Percentiles rank a stretch among this genome's conserved stretches.
phyloP scores from a whole-genome alignment of 2,797 vertebrate species.

The Kryptopterus vitreolus region DNA sequence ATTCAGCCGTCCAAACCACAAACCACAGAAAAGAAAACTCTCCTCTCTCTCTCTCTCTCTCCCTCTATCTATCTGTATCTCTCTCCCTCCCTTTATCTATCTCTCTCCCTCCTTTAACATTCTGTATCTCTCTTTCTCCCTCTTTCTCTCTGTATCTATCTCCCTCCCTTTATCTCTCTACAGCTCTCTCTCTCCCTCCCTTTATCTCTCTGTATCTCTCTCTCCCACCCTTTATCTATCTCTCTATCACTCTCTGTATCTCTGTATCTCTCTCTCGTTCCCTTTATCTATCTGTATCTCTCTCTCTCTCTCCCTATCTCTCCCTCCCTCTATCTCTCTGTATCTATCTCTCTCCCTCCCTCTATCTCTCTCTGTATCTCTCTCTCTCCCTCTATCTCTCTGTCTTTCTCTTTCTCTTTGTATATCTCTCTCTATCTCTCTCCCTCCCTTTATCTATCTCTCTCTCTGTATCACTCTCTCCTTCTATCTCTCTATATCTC shows the following conservation, averaged over 20 bases:
- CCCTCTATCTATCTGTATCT: neutral
- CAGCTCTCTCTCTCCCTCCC: neutral
- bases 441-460: too few relatives aligned
- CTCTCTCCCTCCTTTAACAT: neutral
- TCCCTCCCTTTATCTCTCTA: neutral
- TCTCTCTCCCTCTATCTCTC: neutral
- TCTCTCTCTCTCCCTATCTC: neutral
- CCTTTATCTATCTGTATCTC: neutral
- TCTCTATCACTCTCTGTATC: neutral
- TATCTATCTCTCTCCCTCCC: neutral
- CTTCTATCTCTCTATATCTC: too few relatives aligned
- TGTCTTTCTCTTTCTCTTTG: too few relatives aligned
- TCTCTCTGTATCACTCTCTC: too few relatives aligned
- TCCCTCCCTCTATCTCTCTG: too few relatives aligned
- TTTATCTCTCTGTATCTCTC: neutral
- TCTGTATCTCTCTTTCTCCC: neutral
- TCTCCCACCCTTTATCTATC: neutral
- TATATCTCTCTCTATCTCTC: too few relatives aligned
- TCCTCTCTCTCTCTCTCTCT: neutral
- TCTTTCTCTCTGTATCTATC: neutral
- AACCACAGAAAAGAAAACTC: conserved; percentile 15
- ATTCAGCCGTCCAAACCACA: conserved; percentile 26
- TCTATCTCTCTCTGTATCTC: neutral
- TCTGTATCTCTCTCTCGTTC: neutral
- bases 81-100: neutral